Percentiles rank a stretch among this genome's conserved stretches.
phyloP scores from a whole-genome alignment of 2,797 vertebrate species.

The Percopsis omiscomaycus region DNA sequence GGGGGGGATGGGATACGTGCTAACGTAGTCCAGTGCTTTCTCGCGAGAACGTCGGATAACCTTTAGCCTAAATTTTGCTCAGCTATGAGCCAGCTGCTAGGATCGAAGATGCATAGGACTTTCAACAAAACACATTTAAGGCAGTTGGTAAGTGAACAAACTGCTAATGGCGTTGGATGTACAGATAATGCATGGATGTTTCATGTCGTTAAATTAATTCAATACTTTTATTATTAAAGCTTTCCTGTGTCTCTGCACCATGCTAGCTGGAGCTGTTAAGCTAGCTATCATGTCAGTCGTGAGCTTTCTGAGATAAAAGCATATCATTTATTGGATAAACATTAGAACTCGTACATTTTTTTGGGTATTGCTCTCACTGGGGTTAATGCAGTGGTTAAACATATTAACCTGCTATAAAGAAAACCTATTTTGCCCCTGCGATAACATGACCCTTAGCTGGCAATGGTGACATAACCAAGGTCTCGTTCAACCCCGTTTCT shows the following conservation, averaged over 20 bases:
- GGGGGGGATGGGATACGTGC: too few relatives aligned
- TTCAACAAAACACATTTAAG: slow-evolving; percentile 58
- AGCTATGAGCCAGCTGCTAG: neutral
- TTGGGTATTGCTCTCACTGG: neutral
- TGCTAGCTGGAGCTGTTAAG: slow-evolving; percentile 9
- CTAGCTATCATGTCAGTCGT: neutral
- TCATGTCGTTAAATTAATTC: neutral
- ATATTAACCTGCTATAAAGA: neutral
- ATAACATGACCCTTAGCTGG: neutral
- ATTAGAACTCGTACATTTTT: too few relatives aligned
- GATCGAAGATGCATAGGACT: slow-evolving; percentile 65
- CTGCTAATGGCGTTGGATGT: too few relatives aligned
- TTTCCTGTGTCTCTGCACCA: neutral
- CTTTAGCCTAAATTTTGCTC: slow-evolving; percentile 50
- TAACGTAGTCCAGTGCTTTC: slow-evolving; percentile 8
- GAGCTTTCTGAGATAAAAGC: too few relatives aligned
- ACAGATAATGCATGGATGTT: neutral
- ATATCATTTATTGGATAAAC: too few relatives aligned
- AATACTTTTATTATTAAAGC: neutral
- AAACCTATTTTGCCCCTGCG: neutral
- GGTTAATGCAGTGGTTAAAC: neutral
- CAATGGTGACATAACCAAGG: slow-evolving; percentile 31
- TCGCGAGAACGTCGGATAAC: slow-evolving; percentile 67
- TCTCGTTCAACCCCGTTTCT: slow-evolving; percentile 43
- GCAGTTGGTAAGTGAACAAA: slow-evolving; percentile 63